A percentile compares a stretch with the other conserved stretches of the same genome.
Evolutionary conservation across 2,888 invertebrate genomes (phyloP).

Genomic region (Bombylius discolor): DNA sequence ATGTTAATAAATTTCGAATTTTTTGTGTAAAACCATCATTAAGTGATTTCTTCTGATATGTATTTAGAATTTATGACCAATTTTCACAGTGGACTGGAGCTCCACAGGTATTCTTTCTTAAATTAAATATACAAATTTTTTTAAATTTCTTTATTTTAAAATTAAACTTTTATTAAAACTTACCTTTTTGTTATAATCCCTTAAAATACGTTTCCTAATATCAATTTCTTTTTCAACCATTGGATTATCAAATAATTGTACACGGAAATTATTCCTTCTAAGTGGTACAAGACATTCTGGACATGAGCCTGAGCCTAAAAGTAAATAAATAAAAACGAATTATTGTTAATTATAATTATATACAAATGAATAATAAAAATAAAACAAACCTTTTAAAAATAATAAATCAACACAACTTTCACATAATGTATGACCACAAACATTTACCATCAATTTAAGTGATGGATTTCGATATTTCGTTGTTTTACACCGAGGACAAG

Average conservation of each 20-base stretch:
- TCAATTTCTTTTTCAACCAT: slow-evolving; percentile 96
- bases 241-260: slow-evolving; percentile 93
- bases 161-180: background rate
- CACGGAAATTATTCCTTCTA: slow-evolving; percentile 77
- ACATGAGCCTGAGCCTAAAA: slow-evolving; percentile 77
- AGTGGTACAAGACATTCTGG: slow-evolving; percentile 86
- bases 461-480: slow-evolving; percentile 95
- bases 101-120: too few relatives aligned
- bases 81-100: too few relatives aligned
- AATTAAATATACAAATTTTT: too few relatives aligned
- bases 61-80: too few relatives aligned
- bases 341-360: too few relatives aligned
- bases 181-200: slow-evolving; percentile 79
- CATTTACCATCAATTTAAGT: slow-evolving; percentile 92
- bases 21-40: too few relatives aligned
- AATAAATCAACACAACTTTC: slow-evolving; percentile 94
- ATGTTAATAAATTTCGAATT: too few relatives aligned
- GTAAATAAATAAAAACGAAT: background rate
- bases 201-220: slow-evolving; percentile 73
- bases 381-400: slow-evolving; percentile 72
- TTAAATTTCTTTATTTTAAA: background rate
- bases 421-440: slow-evolving; percentile 95
- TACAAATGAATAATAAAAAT: slow-evolving; percentile 6
- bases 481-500: slow-evolving; percentile 87
- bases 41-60: too few relatives aligned